phyloP scores from a whole-genome alignment of 2,888 invertebrate species.

The Bombylius major region DNA sequence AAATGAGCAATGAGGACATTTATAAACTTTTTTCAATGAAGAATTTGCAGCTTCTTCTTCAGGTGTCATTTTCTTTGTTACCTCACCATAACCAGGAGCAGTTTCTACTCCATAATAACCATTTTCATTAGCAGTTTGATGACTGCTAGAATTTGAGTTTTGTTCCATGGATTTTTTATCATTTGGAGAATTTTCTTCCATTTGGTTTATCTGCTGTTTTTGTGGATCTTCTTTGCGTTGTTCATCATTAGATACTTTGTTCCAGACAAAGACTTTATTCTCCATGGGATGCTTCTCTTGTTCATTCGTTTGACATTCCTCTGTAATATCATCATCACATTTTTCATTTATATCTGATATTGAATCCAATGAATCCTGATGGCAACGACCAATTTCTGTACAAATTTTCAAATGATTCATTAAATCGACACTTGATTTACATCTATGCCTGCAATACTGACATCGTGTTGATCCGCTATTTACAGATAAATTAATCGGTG shows the following conservation, averaged over 20 bases:
- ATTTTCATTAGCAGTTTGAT: slow-evolving; percentile 29
- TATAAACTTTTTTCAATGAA: slow-evolving; percentile 67
- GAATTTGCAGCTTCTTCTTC: slow-evolving; percentile 51
- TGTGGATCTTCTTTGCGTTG: too few species aligned
- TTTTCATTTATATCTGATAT: slow-evolving; percentile 28
- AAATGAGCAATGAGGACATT: slow-evolving; percentile 84
- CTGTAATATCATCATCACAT: slow-evolving; percentile 32
- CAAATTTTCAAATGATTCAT: slow-evolving; percentile 64
- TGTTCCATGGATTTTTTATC: slow-evolving; percentile 23
- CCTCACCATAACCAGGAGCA: slow-evolving; percentile 40
- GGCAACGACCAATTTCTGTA: slow-evolving; percentile 38
- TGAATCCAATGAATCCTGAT: slow-evolving; percentile 33
- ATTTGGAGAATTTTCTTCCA: slow-evolving; percentile 19
- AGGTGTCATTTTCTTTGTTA: slow-evolving; percentile 48
- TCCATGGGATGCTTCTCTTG: slow-evolving; percentile 68
- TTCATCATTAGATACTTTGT: slow-evolving; percentile 42
- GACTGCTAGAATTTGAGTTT: neutral
- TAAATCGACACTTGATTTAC: slow-evolving; percentile 72
- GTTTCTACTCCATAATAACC: slow-evolving; percentile 39
- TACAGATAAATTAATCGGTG: slow-evolving; percentile 37
- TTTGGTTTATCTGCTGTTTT: too few species aligned
- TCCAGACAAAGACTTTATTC: slow-evolving; percentile 72
- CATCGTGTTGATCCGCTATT: slow-evolving; percentile 58
- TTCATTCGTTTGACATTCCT: slow-evolving; percentile 20
- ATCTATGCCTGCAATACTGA: slow-evolving; percentile 74